phyloP scores from a whole-genome alignment of 2,113 vertebrate genomes.

The Bubalus kerabau region DNA sequence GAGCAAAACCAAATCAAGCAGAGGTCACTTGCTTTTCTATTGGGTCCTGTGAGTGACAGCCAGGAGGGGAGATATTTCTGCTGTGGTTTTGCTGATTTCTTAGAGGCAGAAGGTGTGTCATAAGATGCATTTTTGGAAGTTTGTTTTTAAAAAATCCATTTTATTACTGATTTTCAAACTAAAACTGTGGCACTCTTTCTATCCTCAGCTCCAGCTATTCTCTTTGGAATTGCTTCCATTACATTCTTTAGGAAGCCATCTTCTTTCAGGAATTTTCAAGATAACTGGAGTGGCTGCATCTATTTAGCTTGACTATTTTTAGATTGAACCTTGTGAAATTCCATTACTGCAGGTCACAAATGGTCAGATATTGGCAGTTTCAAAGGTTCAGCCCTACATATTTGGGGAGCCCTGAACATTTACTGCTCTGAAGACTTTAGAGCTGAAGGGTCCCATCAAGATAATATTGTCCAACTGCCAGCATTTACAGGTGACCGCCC shows the following conservation, averaged over 20 bases:
- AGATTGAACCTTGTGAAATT: background rate
- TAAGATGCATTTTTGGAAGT: background rate
- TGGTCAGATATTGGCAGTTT: background rate
- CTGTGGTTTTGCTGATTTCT: background rate
- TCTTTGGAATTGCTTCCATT: background rate
- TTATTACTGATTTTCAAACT: background rate
- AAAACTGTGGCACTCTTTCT: background rate
- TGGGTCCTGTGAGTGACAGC: background rate
- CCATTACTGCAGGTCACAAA: background rate
- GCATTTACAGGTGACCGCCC: background rate
- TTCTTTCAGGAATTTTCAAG: background rate
- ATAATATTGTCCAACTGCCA: background rate
- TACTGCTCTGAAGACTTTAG: background rate
- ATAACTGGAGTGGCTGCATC: background rate
- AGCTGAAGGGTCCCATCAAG: background rate
- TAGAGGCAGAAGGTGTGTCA: background rate
- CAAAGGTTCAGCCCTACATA: rapidly evolving
- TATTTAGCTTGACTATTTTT: background rate
- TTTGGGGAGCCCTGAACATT: background rate
- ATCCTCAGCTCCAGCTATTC: background rate
- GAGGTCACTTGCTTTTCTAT: background rate
- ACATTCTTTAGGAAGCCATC: background rate
- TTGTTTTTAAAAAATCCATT: background rate
- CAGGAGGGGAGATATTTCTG: background rate
- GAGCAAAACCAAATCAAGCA: background rate